phyloP scores from a whole-genome alignment of 2,113 vertebrate species.

The Delphinus delphis region DNA sequence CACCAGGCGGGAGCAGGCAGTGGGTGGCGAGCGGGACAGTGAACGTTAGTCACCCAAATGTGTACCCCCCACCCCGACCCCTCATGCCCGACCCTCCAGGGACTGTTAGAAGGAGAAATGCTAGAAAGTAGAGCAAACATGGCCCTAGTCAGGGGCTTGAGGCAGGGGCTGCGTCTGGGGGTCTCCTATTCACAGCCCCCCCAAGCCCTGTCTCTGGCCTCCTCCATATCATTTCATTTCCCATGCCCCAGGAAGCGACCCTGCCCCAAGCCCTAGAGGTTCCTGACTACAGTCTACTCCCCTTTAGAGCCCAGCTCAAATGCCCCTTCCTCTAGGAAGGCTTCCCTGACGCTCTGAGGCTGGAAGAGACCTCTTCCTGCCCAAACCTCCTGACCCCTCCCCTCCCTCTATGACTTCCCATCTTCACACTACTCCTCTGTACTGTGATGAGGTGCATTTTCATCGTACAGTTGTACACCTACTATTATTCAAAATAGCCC shows the following conservation, averaged over 20 bases:
- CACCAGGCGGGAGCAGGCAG: background rate
- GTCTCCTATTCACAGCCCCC: background rate
- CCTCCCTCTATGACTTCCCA: background rate
- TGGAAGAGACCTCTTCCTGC: background rate
- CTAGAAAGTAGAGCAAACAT: background rate
- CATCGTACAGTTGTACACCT: rapidly evolving
- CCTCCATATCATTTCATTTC: background rate
- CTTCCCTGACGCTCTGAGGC: background rate
- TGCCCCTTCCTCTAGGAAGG: constrained; percentile 17
- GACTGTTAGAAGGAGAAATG: constrained; percentile 75
- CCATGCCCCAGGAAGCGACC: background rate
- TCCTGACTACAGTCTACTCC: background rate
- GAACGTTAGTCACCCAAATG: constrained; percentile 78
- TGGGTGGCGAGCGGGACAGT: constrained; percentile 74
- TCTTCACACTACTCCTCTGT: background rate
- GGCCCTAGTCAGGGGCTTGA: background rate
- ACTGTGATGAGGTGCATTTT: background rate
- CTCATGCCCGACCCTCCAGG: constrained; percentile 58
- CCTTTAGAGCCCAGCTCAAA: background rate
- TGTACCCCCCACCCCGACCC: background rate
- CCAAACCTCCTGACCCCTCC: background rate
- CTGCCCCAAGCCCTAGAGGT: background rate
- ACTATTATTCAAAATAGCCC: background rate
- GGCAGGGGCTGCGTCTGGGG: background rate
- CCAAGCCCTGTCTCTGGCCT: background rate